Conservation (phyloP, 1,140 invertebrate genomes). For the Penaeus chinensis region DNA sequence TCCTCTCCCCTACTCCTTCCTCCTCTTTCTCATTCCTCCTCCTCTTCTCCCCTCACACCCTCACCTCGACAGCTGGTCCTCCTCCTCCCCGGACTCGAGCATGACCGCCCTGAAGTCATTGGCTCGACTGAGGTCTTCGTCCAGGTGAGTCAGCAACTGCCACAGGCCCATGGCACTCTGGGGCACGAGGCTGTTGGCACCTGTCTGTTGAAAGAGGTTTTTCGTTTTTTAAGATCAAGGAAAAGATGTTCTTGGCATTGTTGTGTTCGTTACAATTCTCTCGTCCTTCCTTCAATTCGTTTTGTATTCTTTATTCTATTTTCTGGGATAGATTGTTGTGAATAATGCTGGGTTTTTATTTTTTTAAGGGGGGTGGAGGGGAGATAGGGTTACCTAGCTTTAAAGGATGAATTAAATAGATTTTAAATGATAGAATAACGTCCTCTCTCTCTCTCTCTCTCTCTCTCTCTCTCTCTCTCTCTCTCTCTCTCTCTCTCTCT, state of each 20-base stretch:
- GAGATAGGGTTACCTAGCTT: neutral
- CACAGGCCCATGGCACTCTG: neutral
- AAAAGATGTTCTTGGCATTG: neutral
- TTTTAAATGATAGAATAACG: neutral
- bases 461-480: too few relatives aligned
- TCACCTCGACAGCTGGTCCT: slow-evolving; percentile 42
- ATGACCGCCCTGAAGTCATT: slow-evolving; percentile 31
- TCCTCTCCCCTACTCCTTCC: too few relatives aligned
- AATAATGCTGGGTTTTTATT: neutral
- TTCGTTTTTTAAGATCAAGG: too few relatives aligned
- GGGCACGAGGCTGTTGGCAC: too few relatives aligned
- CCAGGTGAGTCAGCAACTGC: slow-evolving; percentile 3
- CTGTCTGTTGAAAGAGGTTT: too few relatives aligned
- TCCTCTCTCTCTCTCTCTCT: too few relatives aligned
- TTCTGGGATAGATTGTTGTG: too few relatives aligned
- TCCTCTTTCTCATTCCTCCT: neutral
- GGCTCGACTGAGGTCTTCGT: neutral
- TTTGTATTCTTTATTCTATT: too few relatives aligned
- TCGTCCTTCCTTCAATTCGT: too few relatives aligned
- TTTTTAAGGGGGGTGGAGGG: too few relatives aligned
- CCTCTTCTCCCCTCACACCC: neutral
- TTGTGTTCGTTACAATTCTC: neutral
- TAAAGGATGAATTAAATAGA: neutral
- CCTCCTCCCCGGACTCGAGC: slow-evolving; percentile 34
- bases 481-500: too few relatives aligned